Conservation (phyloP, 2,888 invertebrate species). For the Miltochrista miniata region DNA sequence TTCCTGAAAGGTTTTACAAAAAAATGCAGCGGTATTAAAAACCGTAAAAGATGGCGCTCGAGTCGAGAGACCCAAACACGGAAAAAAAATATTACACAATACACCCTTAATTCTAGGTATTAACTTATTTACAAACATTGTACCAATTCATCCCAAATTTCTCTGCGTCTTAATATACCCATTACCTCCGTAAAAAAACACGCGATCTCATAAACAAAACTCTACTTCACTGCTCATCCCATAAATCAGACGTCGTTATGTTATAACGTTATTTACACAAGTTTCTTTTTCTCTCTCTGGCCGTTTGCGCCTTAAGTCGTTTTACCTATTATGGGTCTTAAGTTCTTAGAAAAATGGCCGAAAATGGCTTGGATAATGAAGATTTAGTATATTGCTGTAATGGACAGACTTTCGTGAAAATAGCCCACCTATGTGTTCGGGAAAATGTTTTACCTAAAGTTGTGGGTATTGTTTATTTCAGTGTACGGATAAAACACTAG, state of each 20-base stretch:
- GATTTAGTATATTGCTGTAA: constrained; percentile 30
- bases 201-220: constrained; percentile 36
- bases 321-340: constrained; percentile 40
- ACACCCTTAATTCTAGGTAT: too few species aligned
- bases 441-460: constrained; percentile 18
- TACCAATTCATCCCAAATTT: constrained; percentile 20
- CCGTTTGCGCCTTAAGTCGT: constrained; percentile 21
- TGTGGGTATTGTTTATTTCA: background rate
- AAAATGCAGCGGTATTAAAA: too few species aligned
- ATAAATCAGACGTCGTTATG: constrained; percentile 39
- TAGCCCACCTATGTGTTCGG: constrained; percentile 27
- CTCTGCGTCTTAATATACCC: constrained; percentile 19
- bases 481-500: background rate
- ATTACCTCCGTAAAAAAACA: constrained; percentile 31
- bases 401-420: constrained; percentile 21
- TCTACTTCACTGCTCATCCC: constrained; percentile 24
- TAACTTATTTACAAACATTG: background rate
- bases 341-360: constrained; percentile 34
- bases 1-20: too few species aligned
- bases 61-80: too few species aligned
- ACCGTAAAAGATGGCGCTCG: too few species aligned
- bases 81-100: too few species aligned
- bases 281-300: constrained; percentile 25
- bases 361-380: constrained; percentile 35
- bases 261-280: constrained; percentile 39